Base-by-base conservation (phyloP, 1,140 invertebrate genomes). In the Heliconius nattereri region DNA sequence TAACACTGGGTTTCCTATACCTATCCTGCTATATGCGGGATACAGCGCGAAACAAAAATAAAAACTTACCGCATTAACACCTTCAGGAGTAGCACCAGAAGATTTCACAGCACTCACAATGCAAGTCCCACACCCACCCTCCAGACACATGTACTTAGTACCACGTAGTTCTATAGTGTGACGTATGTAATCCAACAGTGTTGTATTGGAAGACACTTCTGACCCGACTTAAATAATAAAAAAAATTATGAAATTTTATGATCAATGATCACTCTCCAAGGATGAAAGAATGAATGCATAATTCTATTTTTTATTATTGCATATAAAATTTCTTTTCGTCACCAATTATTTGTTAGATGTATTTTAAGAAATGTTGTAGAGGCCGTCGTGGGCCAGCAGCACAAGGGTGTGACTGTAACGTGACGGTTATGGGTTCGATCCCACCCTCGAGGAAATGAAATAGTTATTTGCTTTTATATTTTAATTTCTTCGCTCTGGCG, bases 61-160 rank as follows among this genome's bases (percentile, higher is more conserved):
- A 52, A 52, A 3, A 23, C 83, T 81, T 84, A 86, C 85, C 20
- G 86, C 80, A 70, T 86, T 89, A 26, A 89, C 83, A 16, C 84
- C 71, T 7, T 71, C 66, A 1, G 80, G 76, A 7, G 73, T 7
- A 0, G 72, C 75, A 16, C 81, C 35, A 29, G 73, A 26, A 11
- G 40, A 40, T 80, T 84, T 82, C 7, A 60, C 57, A 0, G 73
- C 96, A 7, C 96, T 94, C 7, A 98, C 97, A 35, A 97, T 95
- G 87, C 97, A 98, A 2, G 95, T 95, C 13, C 60, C 60, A 29
- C 97, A 98, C 19, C 97, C 97, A 35, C 97, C 97, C 91, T 98
- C 97, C 11, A 94, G 90, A 85, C 97, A 98, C 96, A 97, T 97
- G 37, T 94, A 95, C 88, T 98, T 98, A 54, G 84, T 86, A 83